Base-by-base conservation (phyloP, 2,797 vertebrate genomes). In the Channallabes apus region DNA sequence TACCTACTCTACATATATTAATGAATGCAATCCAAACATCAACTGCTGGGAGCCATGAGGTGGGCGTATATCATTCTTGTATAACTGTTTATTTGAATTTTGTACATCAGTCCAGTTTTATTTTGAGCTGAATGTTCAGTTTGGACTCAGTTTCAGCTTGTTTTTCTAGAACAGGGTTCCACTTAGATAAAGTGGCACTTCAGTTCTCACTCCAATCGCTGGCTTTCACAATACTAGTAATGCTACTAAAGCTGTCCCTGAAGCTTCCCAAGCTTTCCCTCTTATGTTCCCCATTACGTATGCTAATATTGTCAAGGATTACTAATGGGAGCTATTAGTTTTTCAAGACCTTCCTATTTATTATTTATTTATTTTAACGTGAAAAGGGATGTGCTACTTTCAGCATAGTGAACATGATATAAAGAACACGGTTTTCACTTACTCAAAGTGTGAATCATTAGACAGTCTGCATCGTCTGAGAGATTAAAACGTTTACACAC, bases 321-420 rank as follows among this genome's bases (percentile, higher is more conserved):
- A 59, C 27, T 86, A 87, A 86, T 86, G 75, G 80, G 72, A 41
- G 84, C 83, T 77, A 68, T 88, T 85, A 59, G 61, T 88, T 86
- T 77, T 80, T 22, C n/a, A 56, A 76, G 14, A 24, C 27, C 29
- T 32, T 56, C 27, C 17, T 32, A 41, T 61, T 85, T 80, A 35
- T 65, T 69, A 65, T 9, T 76, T 54, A 64, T n/a, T 6, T 46
- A 41, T 24, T 54, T 20, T 56, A 64, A 59, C 64, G 7, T 72
- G 83, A 56, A 80, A 5, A 38, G 35, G n/a, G 51, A 64, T 72
- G 24, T 24, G 15, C 17, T 65, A 11, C 56, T 69, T 68, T 73
- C 22, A 54, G 12, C 22, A 9, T 80, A 17, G 1, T 51, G 38
- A 38, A 38, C 9, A 14, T 65, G 38, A 59, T 6, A 12, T 2